Base-by-base conservation (phyloP, 2,888 invertebrate species). In the Hypomecis atomaria region DNA sequence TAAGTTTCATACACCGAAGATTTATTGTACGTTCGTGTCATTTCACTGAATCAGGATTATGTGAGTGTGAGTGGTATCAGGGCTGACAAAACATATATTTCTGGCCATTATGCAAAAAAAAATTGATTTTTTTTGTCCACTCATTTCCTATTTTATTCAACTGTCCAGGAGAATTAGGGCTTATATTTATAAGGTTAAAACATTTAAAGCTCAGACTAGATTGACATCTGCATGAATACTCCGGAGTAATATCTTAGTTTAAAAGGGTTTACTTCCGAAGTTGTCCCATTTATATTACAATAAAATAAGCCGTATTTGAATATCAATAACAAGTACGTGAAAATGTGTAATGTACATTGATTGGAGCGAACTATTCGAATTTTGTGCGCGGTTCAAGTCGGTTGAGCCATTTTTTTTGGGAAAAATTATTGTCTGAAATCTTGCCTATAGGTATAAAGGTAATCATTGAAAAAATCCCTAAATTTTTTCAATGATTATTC, bases 11-110 rank as follows among this genome's bases (percentile, higher is more conserved):
- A 66, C 59, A 52, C 49, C 53, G 56, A 59, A 76, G 75, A 75
- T 78, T 76, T 77, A 65, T 61, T 53, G 60, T 44, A 73, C 73
- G 70, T 71, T 71, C 71, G 70, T 78, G 79, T 77, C 79, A 79
- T 81, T 81, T 74, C 78, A 81, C 74, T 78, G 79, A 79, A 79
- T 81, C 76, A 78, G 82, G 82, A 84, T 87, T 84, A 83, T 70
- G 70, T 71, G 70, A 74, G 73, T 69, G 71, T 75, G 65, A 34
- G 38, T 23, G 53, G 45, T 23, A 10, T 2, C 11, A 65, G 66
- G 66, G 64, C 60, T 62, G 36, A 10, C 53, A 63, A 43, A 40
- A 9, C 8, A 6, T 1, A 38, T 40, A 7, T 40, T 40, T 40
- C 10, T 9, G 8, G 10, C 10, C 7, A 40, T 23, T 23, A 4